Evolutionary conservation across 1,140 invertebrate species (phyloP).

Genomic region (honey bee (Apis mellifera)): Amel_HAv3.1 CM009942.2:937501-938000

Average conservation of each 20-base stretch:
- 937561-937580: constrained; percentile 59
- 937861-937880: no score
- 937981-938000: no score
- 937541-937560: constrained; percentile 70
- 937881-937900: no score
- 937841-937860: no score
- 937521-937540: constrained; percentile 53
- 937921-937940: no score
- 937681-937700: constrained; percentile 18
- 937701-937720: constrained; percentile 25
- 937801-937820: no score
- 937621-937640: constrained; percentile 56
- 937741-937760: constrained; percentile 1
- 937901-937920: no score
- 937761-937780: neutral
- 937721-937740: constrained; percentile 2
- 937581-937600: constrained; percentile 70
- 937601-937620: constrained; percentile 65
- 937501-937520: constrained; percentile 62
- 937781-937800: no score
- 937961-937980: neutral
- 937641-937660: constrained; percentile 69
- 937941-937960: no score
- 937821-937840: no score
- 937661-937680: constrained; percentile 71